Evolutionary conservation across 2,797 vertebrate species (phyloP).

Genomic region (Dromococcyx pavoninus): DNA sequence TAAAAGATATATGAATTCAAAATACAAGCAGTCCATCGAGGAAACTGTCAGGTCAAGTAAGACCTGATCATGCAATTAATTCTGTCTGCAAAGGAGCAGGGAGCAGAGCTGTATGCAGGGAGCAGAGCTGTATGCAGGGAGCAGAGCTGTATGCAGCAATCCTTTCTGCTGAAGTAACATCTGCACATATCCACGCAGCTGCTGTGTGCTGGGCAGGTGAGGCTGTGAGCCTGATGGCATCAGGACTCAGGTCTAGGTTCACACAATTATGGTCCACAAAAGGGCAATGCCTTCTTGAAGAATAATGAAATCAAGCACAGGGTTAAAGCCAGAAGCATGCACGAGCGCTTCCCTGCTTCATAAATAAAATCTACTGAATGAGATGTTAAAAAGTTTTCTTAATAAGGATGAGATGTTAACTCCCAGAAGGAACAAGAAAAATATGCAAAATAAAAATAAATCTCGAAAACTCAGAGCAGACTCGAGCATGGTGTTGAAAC

Average conservation of each 20-base stretch:
- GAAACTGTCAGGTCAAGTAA: background rate
- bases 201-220: background rate
- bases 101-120: background rate
- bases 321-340: background rate
- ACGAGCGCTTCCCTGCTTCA: background rate
- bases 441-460: background rate
- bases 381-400: background rate
- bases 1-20: background rate
- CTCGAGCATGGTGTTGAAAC: background rate
- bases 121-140: background rate
- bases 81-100: background rate
- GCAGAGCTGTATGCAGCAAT: background rate
- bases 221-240: background rate
- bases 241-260: background rate
- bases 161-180: background rate
- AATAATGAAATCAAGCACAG: background rate
- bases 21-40: accelerated
- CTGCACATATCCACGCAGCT: accelerated
- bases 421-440: background rate
- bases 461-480: background rate
- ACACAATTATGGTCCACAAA: background rate
- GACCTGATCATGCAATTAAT: background rate
- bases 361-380: background rate
- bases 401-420: background rate
- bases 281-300: background rate